Conservation (phyloP, 2,797 vertebrate genomes). For the Okamejei kenojei region DNA sequence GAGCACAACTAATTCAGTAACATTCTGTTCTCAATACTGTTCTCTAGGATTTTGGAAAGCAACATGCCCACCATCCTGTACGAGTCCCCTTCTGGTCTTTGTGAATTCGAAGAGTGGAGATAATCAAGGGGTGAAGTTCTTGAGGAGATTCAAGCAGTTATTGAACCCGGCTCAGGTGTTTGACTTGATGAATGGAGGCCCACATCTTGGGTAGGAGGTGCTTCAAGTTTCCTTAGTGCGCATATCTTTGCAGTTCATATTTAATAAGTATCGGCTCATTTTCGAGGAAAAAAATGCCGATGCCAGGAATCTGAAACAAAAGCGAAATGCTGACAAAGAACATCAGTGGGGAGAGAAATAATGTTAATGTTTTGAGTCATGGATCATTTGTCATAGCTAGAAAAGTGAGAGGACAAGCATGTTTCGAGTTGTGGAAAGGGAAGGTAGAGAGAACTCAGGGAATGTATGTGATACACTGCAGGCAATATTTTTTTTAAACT, state of each 20-base stretch:
- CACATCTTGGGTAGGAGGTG: constrained; percentile 79
- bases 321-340: too few relatives aligned
- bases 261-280: background rate
- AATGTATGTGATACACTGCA: too few relatives aligned
- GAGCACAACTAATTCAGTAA: background rate
- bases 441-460: too few relatives aligned
- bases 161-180: constrained; percentile 94
- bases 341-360: too few relatives aligned
- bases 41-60: constrained; percentile 89
- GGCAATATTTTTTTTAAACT: too few relatives aligned
- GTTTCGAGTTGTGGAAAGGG: too few relatives aligned
- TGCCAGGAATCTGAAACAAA: too few relatives aligned
- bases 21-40: constrained; percentile 27
- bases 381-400: too few relatives aligned
- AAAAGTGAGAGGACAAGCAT: too few relatives aligned
- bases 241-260: constrained; percentile 1
- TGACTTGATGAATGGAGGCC: constrained; percentile 94
- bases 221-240: constrained; percentile 17
- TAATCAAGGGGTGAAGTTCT: constrained; percentile 93
- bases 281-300: too few relatives aligned
- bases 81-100: constrained; percentile 85
- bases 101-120: constrained; percentile 96
- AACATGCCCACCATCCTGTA: constrained; percentile 85
- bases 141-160: constrained; percentile 88
- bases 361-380: too few relatives aligned